Evolutionary conservation across 2,797 vertebrate genomes (phyloP).

Genomic region (Protonibea diacanthus): DNA sequence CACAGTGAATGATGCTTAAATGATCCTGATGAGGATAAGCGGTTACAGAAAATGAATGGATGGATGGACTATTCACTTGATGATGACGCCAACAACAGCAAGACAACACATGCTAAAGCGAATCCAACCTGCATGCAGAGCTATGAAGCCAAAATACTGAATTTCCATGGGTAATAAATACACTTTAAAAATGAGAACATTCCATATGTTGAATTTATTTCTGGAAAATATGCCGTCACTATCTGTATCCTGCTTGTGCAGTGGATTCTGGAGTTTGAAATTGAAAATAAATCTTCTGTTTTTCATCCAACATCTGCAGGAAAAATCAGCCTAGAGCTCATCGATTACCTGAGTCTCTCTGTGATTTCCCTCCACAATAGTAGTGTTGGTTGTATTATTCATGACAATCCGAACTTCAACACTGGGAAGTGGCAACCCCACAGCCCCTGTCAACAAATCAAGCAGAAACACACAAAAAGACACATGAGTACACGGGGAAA

Average conservation of each 20-base stretch:
- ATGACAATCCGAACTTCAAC: constrained; percentile 90
- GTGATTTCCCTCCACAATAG: constrained; percentile 88
- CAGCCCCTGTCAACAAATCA: constrained; percentile 86
- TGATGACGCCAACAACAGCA: not conserved
- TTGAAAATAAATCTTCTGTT: not conserved
- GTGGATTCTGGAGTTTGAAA: not conserved
- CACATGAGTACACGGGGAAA: constrained; percentile 2
- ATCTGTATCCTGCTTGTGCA: not conserved
- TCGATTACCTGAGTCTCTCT: constrained; percentile 85
- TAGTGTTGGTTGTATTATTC: constrained; percentile 74
- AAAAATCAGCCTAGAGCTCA: not conserved
- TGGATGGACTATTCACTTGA: not conserved
- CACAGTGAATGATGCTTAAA: constrained; percentile 8
- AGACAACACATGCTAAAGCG: not conserved
- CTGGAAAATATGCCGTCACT: not conserved
- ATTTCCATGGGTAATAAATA: not conserved
- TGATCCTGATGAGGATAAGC: too few species aligned
- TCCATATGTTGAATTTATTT: not conserved
- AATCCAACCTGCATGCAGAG: not conserved
- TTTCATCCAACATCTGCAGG: not conserved
- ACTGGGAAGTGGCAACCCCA: constrained; percentile 91
- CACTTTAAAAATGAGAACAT: not conserved
- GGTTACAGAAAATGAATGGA: too few species aligned
- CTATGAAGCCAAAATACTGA: not conserved
- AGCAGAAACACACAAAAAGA: constrained; percentile 29